These are phyloP conservation scores for Alethe castanea DNA, from an alignment of 2,113 vertebrate genomes.

Conservation along the genomic window DNA sequence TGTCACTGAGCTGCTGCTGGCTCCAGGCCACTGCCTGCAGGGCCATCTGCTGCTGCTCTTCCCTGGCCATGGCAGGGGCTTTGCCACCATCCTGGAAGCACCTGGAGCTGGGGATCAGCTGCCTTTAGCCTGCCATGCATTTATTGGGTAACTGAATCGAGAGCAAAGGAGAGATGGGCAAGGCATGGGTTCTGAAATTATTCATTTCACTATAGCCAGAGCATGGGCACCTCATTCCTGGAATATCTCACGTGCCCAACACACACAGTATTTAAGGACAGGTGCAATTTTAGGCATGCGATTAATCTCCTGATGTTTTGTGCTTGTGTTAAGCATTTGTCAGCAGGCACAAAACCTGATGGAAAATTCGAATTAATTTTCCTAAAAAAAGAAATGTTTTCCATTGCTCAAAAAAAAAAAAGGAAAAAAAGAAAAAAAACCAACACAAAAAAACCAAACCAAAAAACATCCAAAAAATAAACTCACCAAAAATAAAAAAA, in stretches of 20 bases:
- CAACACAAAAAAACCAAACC: no score
- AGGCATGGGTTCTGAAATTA: neutral
- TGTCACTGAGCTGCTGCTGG: neutral
- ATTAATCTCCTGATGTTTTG: neutral
- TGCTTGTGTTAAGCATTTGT: neutral
- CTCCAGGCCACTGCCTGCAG: neutral
- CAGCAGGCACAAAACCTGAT: fast-evolving
- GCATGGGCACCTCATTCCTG: neutral
- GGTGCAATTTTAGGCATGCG: neutral
- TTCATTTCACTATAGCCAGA: neutral
- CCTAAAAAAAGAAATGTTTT: neutral
- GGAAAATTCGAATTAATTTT: neutral
- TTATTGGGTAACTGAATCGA: fast-evolving
- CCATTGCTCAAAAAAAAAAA: neutral
- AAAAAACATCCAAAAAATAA: no score
- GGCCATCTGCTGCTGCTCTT: neutral
- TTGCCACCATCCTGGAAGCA: neutral
- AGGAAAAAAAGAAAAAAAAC: neutral
- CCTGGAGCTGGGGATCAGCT: neutral
- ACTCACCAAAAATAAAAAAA: no score
- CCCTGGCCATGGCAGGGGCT: neutral
- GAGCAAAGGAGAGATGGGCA: no score
- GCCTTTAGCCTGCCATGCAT: fast-evolving
- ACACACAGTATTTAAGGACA: neutral
- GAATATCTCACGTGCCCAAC: neutral